Percentiles rank a stretch among this genome's conserved stretches.
phyloP scores from a whole-genome alignment of 1,140 invertebrate genomes.

The Ctenoplectra terminalis region DNA sequence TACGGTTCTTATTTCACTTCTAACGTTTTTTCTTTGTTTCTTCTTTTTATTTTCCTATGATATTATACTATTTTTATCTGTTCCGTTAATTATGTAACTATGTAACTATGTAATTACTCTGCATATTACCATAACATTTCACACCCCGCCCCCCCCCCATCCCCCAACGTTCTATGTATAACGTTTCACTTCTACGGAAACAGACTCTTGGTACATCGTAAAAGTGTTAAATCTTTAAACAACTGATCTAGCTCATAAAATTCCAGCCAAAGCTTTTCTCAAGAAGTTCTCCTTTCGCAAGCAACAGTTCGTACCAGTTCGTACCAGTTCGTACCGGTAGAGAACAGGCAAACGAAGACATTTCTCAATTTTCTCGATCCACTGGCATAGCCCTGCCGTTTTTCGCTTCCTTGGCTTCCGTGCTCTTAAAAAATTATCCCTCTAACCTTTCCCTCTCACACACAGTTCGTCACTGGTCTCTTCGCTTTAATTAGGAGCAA shows the following conservation, averaged over 20 bases:
- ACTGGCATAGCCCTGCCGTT: slow-evolving; percentile 12
- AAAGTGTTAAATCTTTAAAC: neutral
- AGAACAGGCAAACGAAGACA: slow-evolving; percentile 18
- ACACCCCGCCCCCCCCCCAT: neutral
- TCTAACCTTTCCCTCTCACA: neutral
- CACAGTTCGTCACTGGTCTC: neutral
- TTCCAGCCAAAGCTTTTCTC: neutral
- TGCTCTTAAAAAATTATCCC: slow-evolving; percentile 33
- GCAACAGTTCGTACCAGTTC: slow-evolving; percentile 34
- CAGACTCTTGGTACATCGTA: neutral
- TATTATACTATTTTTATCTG: too few species aligned
- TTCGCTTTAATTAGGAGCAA: slow-evolving; percentile 32
- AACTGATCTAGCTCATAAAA: neutral
- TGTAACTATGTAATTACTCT: neutral
- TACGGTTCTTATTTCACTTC: too few species aligned
- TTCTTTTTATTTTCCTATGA: too few species aligned
- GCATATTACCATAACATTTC: too few species aligned
- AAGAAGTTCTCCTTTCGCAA: neutral
- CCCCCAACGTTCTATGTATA: too few species aligned
- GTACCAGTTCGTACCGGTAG: too few species aligned
- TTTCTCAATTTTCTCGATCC: slow-evolving; percentile 21
- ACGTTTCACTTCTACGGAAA: too few species aligned
- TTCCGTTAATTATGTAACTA: neutral
- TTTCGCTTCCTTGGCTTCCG: slow-evolving; percentile 30
- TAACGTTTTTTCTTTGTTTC: too few species aligned